Base-by-base conservation (phyloP, 2,797 vertebrate genomes). In the Cephalopachus bancanus region DNA sequence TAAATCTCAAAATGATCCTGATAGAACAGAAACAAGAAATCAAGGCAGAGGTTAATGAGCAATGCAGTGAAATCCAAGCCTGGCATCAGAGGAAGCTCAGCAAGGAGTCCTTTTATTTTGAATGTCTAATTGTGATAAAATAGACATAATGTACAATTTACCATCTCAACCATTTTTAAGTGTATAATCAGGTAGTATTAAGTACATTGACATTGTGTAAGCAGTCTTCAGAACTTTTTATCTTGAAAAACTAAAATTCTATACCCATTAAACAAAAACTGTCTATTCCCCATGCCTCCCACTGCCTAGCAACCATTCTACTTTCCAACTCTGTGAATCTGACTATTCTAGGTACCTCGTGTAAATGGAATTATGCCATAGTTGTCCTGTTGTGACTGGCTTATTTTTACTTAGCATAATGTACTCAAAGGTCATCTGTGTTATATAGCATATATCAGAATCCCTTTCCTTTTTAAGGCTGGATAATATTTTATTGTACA, bases 51-150 rank as follows among this genome's bases (percentile, higher is more conserved):
- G 24, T 12, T 60, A 44, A n/a, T 11, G 51, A 72, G 57, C 30
- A 91, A 7, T 49, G n/a, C 33, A 71, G 55, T 16, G 4, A 24
- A 59, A 1, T 51, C n/a, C 8, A 44, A 93, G 69, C 64, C 64
- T 86, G 51, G 11, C 10, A 59, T 75, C 44, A 37, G 33, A 30
- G 2, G 69, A 74, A 5, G 7, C 67, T 90, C 15, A 37, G n/a
- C 91, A 67, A 80, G 28, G 37, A 90, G 16, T 71, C 12, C 24
- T 62, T 84, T 83, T 24, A 53, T 64, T 89, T 76, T 85, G 81
- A 92, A 64, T n/a, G 53, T 90, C 72, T 83, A 65, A 71, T 78
- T 88, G 59, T 74, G 78, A 44, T 81, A 86, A 94, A 95, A 71
- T 76, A 65, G 19, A 74, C 24, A 53, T 53, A 53, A 28, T 26